phyloP scores from a whole-genome alignment of 2,888 invertebrate species.

The Yponomeuta sedellus region DNA sequence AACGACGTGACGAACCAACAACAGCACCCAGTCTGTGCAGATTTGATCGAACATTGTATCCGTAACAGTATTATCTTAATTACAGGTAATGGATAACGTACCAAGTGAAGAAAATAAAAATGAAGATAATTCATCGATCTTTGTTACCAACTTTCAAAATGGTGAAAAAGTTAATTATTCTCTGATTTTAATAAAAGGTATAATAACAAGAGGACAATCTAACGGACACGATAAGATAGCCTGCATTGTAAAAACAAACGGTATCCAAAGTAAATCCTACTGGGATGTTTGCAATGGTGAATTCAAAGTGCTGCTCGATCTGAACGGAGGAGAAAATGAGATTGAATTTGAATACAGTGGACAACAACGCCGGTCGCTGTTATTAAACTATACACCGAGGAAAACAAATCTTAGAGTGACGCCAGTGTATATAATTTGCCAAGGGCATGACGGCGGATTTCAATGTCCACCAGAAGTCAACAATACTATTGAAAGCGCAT shows the following conservation, averaged over 20 bases:
- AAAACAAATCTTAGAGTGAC: slow-evolving; percentile 79
- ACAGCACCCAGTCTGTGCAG: not conserved
- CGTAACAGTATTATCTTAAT: slow-evolving; percentile 27
- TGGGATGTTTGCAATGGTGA: slow-evolving; percentile 81
- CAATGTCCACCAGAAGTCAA: slow-evolving; percentile 80
- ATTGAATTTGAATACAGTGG: slow-evolving; percentile 76
- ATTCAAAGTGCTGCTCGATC: slow-evolving; percentile 82
- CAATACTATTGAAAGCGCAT: slow-evolving; percentile 83
- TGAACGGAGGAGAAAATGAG: slow-evolving; percentile 79
- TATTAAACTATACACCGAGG: slow-evolving; percentile 75
- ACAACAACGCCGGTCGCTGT: slow-evolving; percentile 56
- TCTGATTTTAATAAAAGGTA: slow-evolving; percentile 77
- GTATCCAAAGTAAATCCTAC: slow-evolving; percentile 55
- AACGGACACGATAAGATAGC: slow-evolving; percentile 58
- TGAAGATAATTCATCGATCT: slow-evolving; percentile 62
- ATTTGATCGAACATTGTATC: not conserved
- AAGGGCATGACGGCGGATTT: slow-evolving; percentile 86
- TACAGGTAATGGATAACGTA: slow-evolving; percentile 74
- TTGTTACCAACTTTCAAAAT: slow-evolving; percentile 78
- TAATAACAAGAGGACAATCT: slow-evolving; percentile 64
- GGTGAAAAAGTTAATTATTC: slow-evolving; percentile 78
- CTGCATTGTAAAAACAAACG: slow-evolving; percentile 58
- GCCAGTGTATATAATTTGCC: slow-evolving; percentile 89
- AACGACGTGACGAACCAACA: slow-evolving; percentile 1
- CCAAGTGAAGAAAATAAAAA: slow-evolving; percentile 57